Percentiles rank a stretch among this genome's conserved stretches.
Evolutionary conservation across 1,140 invertebrate genomes (phyloP).

Genomic region (Orussus abietinus): DNA sequence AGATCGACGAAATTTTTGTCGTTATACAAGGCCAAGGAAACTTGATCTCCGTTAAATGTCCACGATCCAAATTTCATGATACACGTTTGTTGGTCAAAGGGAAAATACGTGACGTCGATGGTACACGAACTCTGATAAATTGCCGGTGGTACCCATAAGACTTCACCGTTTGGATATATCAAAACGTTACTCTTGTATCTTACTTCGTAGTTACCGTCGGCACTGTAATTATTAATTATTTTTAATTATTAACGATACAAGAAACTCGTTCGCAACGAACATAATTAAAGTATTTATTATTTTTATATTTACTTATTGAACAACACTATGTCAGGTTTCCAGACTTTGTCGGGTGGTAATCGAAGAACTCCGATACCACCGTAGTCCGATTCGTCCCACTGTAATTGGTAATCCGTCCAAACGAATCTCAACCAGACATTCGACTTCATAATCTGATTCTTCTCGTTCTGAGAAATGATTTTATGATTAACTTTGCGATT

Average conservation of each 20-base stretch:
- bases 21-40: conserved; percentile 89
- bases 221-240: conserved; percentile 60
- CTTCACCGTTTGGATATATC: conserved; percentile 88
- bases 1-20: conserved; percentile 94
- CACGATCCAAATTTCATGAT: conserved; percentile 99
- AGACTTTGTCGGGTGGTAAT: conserved; percentile 96
- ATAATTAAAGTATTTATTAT: neutral
- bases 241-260: conserved; percentile 1
- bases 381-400: conserved; percentile 97
- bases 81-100: conserved; percentile 98
- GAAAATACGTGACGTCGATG: conserved; percentile 98
- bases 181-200: conserved; percentile 96
- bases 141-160: conserved; percentile 96
- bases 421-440: conserved; percentile 96
- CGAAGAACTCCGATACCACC: conserved; percentile 93
- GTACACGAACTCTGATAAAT: conserved; percentile 99
- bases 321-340: conserved; percentile 99
- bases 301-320: conserved; percentile 95
- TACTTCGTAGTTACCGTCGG: conserved; percentile 94
- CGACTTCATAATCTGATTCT: conserved; percentile 99
- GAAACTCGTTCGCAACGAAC: neutral
- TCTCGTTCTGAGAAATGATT: conserved; percentile 82
- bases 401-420: conserved; percentile 97
- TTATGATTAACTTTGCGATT: neutral
- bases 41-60: conserved; percentile 98